phyloP scores from a whole-genome alignment of 2,888 invertebrate species.

The Ephialtes manifestator region DNA sequence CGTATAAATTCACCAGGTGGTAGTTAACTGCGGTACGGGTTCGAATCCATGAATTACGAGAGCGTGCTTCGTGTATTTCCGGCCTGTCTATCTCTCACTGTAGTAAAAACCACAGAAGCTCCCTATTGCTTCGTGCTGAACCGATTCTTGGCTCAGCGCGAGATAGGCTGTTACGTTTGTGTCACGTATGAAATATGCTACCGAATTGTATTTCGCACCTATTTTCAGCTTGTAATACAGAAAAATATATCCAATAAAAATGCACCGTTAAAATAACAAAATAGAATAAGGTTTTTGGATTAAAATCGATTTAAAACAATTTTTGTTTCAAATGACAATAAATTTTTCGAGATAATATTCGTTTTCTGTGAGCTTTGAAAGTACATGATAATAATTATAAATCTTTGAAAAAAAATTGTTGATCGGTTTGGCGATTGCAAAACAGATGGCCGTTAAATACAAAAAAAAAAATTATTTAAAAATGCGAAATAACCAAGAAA shows the following conservation, averaged over 20 bases:
- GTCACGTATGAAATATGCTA: constrained; percentile 9
- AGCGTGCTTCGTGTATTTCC: neutral
- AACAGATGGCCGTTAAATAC: no score
- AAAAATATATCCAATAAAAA: neutral
- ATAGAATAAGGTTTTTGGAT: no score
- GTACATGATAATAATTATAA: no score
- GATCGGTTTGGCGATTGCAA: no score
- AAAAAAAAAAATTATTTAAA: no score
- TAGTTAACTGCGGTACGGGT: neutral
- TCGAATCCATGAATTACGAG: constrained; percentile 48
- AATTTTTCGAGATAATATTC: no score
- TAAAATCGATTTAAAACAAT: no score
- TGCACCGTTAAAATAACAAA: no score
- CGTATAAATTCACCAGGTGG: constrained; percentile 42
- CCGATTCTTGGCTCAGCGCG: neutral
- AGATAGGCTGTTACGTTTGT: neutral
- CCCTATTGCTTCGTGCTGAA: neutral
- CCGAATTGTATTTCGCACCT: neutral
- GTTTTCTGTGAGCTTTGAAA: no score
- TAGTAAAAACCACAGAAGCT: constrained; percentile 1
- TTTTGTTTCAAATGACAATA: no score
- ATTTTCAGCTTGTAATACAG: neutral
- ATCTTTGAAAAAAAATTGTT: no score
- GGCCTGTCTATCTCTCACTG: neutral
- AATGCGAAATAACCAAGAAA: no score